These are phyloP conservation scores for Distichodus sexfasciatus DNA, from an alignment of 2,797 vertebrate genomes.

Conservation along the genomic window DNA sequence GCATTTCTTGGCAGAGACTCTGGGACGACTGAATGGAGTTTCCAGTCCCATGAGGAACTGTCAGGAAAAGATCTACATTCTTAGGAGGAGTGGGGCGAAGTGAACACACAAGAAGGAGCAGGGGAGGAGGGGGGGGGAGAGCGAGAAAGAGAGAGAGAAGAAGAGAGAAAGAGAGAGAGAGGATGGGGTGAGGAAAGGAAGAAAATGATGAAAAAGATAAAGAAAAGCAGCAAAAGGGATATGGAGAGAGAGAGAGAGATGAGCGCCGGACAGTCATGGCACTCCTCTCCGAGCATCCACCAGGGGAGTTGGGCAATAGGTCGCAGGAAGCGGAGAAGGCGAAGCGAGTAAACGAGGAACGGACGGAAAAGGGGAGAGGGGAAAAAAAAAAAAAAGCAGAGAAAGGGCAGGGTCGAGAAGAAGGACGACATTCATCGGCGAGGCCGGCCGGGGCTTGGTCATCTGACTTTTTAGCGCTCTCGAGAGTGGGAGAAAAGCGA, in stretches of 20 bases:
- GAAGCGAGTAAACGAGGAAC: slow-evolving; percentile 63
- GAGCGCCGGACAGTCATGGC: too few species aligned
- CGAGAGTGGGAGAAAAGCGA: slow-evolving; percentile 1
- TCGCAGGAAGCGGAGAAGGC: slow-evolving; percentile 44
- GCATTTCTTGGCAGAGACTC: slow-evolving; percentile 93
- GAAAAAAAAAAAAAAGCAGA: too few species aligned
- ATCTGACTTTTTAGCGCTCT: slow-evolving; percentile 69
- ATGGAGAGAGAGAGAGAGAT: slow-evolving; percentile 4
- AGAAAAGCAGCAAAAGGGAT: slow-evolving; percentile 30
- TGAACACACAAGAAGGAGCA: slow-evolving; percentile 68
- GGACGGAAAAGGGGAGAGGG: slow-evolving; percentile 56
- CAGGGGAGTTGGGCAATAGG: slow-evolving; percentile 42
- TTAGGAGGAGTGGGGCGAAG: slow-evolving; percentile 83
- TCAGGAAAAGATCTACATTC: slow-evolving; percentile 96
- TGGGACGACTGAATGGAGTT: slow-evolving; percentile 92
- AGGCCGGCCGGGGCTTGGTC: slow-evolving; percentile 65
- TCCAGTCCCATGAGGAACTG: slow-evolving; percentile 92
- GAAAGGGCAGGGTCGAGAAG: slow-evolving; percentile 60
- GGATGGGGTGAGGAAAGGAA: slow-evolving; percentile 63
- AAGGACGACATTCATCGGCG: slow-evolving; percentile 63
- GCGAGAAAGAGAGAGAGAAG: slow-evolving; percentile 4
- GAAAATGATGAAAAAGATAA: slow-evolving; percentile 58
- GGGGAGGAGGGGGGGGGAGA: slow-evolving; percentile 55
- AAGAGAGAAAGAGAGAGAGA: neutral
- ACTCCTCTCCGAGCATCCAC: slow-evolving; percentile 21